Evolutionary conservation across 2,888 invertebrate genomes (phyloP).

Genomic region (Aphodius granarius): DNA sequence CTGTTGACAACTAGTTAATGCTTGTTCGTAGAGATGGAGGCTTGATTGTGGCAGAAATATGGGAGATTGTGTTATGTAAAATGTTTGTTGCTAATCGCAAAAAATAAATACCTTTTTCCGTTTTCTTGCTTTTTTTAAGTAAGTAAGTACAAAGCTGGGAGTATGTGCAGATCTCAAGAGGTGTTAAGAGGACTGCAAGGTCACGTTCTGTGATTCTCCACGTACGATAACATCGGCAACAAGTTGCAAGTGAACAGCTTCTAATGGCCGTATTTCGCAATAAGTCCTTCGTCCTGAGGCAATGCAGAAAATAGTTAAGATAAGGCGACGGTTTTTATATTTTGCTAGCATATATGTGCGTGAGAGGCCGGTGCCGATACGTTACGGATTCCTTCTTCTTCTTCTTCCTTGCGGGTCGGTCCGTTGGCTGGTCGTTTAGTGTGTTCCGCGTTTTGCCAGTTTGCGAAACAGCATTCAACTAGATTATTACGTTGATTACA

Average conservation of each 20-base stretch:
- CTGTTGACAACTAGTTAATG: not conserved
- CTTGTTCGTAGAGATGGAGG: not conserved
- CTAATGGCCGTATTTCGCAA: slow-evolving; percentile 51
- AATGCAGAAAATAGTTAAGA: slow-evolving; percentile 47
- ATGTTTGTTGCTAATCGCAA: not conserved
- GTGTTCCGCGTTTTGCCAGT: slow-evolving; percentile 15
- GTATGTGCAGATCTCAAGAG: slow-evolving; percentile 43
- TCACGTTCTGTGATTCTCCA: slow-evolving; percentile 52
- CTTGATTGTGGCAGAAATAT: not conserved
- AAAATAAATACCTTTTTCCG: not conserved
- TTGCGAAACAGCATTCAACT: slow-evolving; percentile 3
- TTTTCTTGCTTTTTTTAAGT: slow-evolving; percentile 6
- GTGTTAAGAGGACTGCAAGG: slow-evolving; percentile 52
- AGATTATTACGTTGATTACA: slow-evolving; percentile 16
- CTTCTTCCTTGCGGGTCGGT: slow-evolving; percentile 4
- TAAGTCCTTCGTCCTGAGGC: slow-evolving; percentile 45
- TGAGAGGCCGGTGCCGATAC: slow-evolving; percentile 36
- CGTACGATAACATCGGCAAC: slow-evolving; percentile 51
- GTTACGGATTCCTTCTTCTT: slow-evolving; percentile 17
- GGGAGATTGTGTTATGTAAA: slow-evolving; percentile 7
- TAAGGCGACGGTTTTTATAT: slow-evolving; percentile 40
- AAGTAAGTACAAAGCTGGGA: slow-evolving; percentile 20
- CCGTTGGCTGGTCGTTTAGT: not conserved
- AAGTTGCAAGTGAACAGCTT: slow-evolving; percentile 50
- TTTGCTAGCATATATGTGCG: slow-evolving; percentile 38